phyloP scores from a whole-genome alignment of 2,888 invertebrate species.

The Oligia fasciuncula region DNA sequence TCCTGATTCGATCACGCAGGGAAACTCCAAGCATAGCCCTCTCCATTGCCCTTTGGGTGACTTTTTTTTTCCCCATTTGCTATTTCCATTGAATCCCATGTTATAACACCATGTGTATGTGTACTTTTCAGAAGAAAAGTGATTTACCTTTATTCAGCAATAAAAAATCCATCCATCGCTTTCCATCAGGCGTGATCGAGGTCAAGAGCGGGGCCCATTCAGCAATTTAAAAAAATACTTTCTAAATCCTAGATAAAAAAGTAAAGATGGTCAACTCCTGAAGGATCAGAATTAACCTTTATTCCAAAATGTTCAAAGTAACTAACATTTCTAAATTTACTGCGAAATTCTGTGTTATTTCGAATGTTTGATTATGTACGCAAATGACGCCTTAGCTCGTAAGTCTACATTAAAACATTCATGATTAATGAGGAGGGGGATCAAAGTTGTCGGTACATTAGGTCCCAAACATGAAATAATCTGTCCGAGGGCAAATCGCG shows the following conservation, averaged over 20 bases:
- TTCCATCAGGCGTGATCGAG: too few species aligned
- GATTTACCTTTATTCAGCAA: too few species aligned
- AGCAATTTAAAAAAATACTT: neutral
- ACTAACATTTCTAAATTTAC: neutral
- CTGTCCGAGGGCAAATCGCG: conserved; percentile 8
- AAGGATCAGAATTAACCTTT: neutral
- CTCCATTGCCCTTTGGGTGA: too few species aligned
- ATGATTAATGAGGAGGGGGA: conserved; percentile 54
- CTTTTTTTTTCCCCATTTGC: too few species aligned
- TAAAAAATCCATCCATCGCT: too few species aligned
- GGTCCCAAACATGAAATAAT: conserved; percentile 23
- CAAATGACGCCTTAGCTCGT: conserved; percentile 35
- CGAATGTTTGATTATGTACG: conserved; percentile 23
- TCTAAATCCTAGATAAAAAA: neutral
- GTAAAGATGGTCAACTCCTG: neutral
- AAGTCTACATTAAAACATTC: conserved; percentile 46
- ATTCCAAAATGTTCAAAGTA: neutral
- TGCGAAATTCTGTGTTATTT: conserved; percentile 10
- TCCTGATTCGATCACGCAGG: too few species aligned
- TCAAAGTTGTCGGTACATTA: conserved; percentile 43
- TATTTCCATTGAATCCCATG: too few species aligned
- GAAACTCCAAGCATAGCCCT: too few species aligned
- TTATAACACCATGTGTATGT: too few species aligned
- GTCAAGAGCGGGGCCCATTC: too few species aligned
- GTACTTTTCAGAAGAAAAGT: too few species aligned